Percentiles rank a stretch among this genome's conserved stretches.
phyloP scores from a whole-genome alignment of 2,888 invertebrate genomes.

The Ectropis crepuscularia region DNA sequence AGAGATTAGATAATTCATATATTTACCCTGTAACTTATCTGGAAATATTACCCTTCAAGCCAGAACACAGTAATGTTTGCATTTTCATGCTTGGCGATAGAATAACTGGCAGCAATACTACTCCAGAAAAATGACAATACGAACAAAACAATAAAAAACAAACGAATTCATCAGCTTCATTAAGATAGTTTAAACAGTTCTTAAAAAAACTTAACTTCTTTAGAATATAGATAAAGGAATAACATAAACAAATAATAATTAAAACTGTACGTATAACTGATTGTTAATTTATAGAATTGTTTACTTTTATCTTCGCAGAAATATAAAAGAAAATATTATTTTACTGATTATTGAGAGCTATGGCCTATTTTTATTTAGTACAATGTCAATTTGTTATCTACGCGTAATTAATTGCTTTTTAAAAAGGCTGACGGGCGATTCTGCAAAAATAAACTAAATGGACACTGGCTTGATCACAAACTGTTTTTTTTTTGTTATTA shows the following conservation, averaged over 20 bases:
- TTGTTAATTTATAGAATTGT: slow-evolving; percentile 24
- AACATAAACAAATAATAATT: neutral
- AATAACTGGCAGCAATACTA: too few relatives aligned
- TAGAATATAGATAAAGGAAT: slow-evolving; percentile 4
- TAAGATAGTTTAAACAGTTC: slow-evolving; percentile 7
- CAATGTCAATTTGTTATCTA: slow-evolving; percentile 31
- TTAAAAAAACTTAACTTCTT: neutral
- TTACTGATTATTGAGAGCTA: slow-evolving; percentile 10
- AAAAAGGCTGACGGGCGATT: too few relatives aligned
- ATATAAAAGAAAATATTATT: slow-evolving; percentile 9
- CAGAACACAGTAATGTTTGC: too few relatives aligned
- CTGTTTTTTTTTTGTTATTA: too few relatives aligned
- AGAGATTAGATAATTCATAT: too few relatives aligned
- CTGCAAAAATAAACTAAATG: too few relatives aligned
- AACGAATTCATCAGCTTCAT: neutral
- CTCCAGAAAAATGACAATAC: too few relatives aligned
- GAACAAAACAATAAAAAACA: too few relatives aligned
- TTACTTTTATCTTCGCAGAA: slow-evolving; percentile 27
- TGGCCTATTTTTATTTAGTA: slow-evolving; percentile 29
- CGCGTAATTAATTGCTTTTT: neutral
- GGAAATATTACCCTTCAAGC: too few relatives aligned
- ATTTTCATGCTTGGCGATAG: too few relatives aligned
- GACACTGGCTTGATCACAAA: too few relatives aligned
- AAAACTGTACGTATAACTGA: neutral
- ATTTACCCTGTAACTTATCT: too few relatives aligned